phyloP scores from a whole-genome alignment of 2,113 vertebrate species.

The Catharus minimus region DNA sequence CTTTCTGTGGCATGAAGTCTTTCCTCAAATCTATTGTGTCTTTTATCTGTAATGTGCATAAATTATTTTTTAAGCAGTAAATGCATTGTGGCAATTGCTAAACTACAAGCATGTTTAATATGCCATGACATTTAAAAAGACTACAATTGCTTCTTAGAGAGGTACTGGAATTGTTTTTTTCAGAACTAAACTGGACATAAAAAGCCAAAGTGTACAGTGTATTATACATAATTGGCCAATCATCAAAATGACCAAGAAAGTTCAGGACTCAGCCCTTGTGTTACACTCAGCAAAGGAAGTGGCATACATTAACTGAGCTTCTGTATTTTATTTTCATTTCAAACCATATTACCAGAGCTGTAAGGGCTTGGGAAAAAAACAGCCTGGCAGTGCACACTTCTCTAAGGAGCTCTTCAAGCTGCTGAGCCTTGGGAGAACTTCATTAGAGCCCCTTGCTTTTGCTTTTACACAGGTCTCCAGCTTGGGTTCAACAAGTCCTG shows the following conservation, averaged over 20 bases:
- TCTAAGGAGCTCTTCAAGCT: background rate
- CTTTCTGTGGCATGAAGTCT: background rate
- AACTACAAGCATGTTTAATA: background rate
- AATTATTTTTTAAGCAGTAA: background rate
- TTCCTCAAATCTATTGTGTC: background rate
- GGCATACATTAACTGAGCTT: slow-evolving; percentile 68
- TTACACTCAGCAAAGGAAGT: slow-evolving; percentile 52
- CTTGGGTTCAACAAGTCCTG: background rate
- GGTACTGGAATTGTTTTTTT: background rate
- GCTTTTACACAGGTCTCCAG: background rate
- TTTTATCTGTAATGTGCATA: slow-evolving; percentile 1
- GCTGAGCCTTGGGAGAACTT: background rate
- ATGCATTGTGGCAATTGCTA: background rate
- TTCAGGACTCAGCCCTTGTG: slow-evolving; percentile 41
- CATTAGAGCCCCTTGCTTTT: slow-evolving; percentile 1
- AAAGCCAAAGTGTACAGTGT: slow-evolving; percentile 5
- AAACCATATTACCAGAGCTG: slow-evolving; percentile 24
- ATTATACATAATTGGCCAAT: slow-evolving; percentile 42
- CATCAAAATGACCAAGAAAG: slow-evolving; percentile 48
- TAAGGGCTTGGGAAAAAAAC: background rate
- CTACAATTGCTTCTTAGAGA: background rate
- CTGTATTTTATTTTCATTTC: slow-evolving; percentile 66
- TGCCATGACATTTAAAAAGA: background rate
- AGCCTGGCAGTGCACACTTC: background rate
- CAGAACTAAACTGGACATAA: slow-evolving; percentile 45